A percentile compares a stretch with the other conserved stretches of the same genome.
phyloP scores from a whole-genome alignment of 2,888 invertebrate genomes.

The Gari tellinella region DNA sequence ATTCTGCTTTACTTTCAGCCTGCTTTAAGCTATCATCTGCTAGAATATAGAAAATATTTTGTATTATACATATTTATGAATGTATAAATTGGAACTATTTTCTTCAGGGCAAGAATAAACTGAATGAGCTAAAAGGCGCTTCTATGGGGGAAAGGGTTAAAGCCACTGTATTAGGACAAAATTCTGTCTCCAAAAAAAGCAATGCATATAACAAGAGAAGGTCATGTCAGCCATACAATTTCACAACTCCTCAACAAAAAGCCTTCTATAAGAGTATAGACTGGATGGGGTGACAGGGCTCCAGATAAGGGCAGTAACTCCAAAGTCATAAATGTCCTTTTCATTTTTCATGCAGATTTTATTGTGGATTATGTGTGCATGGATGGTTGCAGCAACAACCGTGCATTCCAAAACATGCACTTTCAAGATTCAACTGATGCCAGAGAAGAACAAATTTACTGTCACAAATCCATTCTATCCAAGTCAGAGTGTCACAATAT shows the following conservation, averaged over 20 bases:
- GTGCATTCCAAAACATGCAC: conserved; percentile 33
- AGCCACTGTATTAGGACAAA: conserved; percentile 34
- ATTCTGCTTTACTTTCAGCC: no score
- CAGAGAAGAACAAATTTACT: conserved; percentile 12
- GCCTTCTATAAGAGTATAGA: conserved; percentile 26
- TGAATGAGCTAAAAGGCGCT: no score
- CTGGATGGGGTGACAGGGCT: no score
- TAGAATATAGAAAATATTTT: no score
- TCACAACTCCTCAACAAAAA: conserved; percentile 26
- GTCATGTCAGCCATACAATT: conserved; percentile 21
- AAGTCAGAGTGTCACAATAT: conserved; percentile 12
- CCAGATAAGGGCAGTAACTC: no score
- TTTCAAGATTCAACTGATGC: conserved; percentile 17
- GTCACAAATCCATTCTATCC: conserved; percentile 11
- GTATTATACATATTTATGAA: no score
- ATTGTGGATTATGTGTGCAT: conserved; percentile 28
- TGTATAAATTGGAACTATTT: no score
- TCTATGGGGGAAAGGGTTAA: no score
- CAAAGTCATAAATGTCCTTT: no score
- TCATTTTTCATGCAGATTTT: no score
- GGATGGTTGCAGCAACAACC: conserved; percentile 31
- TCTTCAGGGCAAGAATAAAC: no score
- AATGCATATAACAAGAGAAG: conserved; percentile 27
- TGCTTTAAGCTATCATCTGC: no score
- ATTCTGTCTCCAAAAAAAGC: conserved; percentile 36